phyloP scores from a whole-genome alignment of 2,113 vertebrate genomes.

The Nansenia antarctica region DNA sequence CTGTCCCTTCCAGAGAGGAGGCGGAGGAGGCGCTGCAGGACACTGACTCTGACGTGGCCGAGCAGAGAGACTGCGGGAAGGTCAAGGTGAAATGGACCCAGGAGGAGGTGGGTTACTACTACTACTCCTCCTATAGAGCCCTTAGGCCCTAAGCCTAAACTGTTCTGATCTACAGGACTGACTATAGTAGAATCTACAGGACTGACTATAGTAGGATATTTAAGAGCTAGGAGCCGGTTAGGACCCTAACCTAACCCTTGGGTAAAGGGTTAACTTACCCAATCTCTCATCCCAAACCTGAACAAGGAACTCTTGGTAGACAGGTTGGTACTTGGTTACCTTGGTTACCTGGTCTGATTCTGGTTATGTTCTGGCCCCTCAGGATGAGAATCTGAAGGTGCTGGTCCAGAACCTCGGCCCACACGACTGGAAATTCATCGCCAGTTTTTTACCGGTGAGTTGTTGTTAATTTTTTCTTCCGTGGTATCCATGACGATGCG shows the following conservation, averaged over 20 bases:
- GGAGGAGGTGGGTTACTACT: constrained; percentile 83
- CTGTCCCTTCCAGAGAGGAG: constrained; percentile 82
- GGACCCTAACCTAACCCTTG: no score
- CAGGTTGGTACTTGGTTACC: no score
- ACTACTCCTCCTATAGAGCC: background rate
- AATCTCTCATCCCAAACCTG: no score
- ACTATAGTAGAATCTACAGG: no score
- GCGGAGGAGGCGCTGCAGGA: constrained; percentile 89
- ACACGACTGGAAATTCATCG: constrained; percentile 90
- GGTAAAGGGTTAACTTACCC: no score
- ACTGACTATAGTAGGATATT: background rate
- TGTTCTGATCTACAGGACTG: background rate
- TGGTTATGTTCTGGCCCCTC: no score
- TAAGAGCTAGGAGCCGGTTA: background rate
- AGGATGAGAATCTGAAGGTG: constrained; percentile 90
- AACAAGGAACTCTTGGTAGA: no score
- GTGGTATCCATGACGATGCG: no score
- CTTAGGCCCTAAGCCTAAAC: no score
- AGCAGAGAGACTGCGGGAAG: constrained; percentile 84
- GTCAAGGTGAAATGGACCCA: constrained; percentile 94
- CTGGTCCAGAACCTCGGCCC: constrained; percentile 87
- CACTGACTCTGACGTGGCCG: constrained; percentile 86
- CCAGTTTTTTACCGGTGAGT: constrained; percentile 88
- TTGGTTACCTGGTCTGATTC: no score
- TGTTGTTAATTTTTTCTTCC: background rate